Evolutionary conservation across 2,113 vertebrate species (phyloP).

Genomic region (Pungitius pungitius): DNA sequence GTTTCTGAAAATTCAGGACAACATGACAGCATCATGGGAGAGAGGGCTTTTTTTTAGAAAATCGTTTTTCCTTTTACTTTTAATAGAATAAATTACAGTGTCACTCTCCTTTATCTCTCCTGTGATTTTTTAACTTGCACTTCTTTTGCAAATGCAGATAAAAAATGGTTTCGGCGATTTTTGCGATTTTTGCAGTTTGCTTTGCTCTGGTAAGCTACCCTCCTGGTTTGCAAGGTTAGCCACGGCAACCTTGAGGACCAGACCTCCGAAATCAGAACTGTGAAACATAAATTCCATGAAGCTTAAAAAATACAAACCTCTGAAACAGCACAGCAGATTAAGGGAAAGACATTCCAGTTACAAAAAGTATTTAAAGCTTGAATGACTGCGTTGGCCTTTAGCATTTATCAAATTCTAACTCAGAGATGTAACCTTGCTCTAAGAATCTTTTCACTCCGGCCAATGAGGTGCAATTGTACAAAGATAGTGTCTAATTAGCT

Average conservation of each 20-base stretch:
- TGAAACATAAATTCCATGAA: conserved; percentile 56
- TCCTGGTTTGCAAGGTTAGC: conserved; percentile 67
- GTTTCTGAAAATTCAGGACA: conserved; percentile 17
- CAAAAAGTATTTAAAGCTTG: conserved; percentile 59
- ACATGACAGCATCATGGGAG: conserved; percentile 8
- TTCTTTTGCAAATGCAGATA: neutral
- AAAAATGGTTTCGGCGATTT: neutral
- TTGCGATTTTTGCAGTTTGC: no score
- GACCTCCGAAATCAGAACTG: conserved; percentile 53
- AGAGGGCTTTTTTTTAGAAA: conserved; percentile 2
- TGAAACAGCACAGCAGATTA: conserved; percentile 54
- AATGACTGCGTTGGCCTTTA: conserved; percentile 61
- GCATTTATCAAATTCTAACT: conserved; percentile 63
- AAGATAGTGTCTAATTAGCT: conserved; percentile 74
- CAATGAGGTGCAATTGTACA: conserved; percentile 66
- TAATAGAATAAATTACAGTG: neutral
- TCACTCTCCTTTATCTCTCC: conserved; percentile 1
- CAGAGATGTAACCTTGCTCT: conserved; percentile 69
- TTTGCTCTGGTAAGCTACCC: conserved; percentile 61
- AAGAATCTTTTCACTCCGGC: conserved; percentile 61
- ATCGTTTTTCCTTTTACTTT: neutral
- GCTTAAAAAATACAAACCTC: conserved; percentile 14
- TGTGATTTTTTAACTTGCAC: neutral
- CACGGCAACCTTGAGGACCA: conserved; percentile 61
- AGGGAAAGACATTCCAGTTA: neutral